Evolutionary conservation across 2,888 invertebrate species (phyloP), one percentile per base, ranked within the genome.

Genomic region (Ormyrus rosae): DNA sequence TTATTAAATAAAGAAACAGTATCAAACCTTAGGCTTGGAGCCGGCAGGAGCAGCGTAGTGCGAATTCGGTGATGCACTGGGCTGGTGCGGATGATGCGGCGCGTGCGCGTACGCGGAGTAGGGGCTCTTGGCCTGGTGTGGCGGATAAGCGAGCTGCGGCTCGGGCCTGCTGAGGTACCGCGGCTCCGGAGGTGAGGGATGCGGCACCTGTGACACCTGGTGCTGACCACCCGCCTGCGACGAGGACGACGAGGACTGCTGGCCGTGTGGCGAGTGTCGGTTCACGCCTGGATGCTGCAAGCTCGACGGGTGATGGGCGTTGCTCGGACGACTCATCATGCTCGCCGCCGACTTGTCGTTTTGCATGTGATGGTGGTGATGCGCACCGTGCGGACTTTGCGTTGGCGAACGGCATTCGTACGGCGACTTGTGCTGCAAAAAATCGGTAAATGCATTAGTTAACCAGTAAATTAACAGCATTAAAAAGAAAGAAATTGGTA

Each of bases 31-130:
- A 87, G 92, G 83, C 90, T 92, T 83, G 89, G 92, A 92, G 84
- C 93, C 92, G 84, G 92, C 90, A 87, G 92, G 88, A 7, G 91
- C 89, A 86, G 93, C 87, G 90, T 93, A 89, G 85, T 93, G 89
- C 87, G 92, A 89, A 1, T 88, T 87, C 58, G 92, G 92, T 89
- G 91, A 87, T 87, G 91, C 90, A 84, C 90, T 91, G 4, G 11
- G 91, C 90, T 80, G 80, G n/a, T 51, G 92, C 7, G 77, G 80
- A 72, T 80, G 82, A 19, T 78, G 80, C 70, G 45, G 71, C 75
- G 19, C 53, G 51, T 91, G 91, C 51, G 92, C 91, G 80, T 92
- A 90, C 76, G 91, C 89, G 78, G 92, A 91, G 82, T 91, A 91
- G 10, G 91, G 87, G 50, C 89, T 85, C 83, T 90, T 91, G 6